Base-by-base conservation (phyloP, 1,140 invertebrate genomes). In the Octopus sinensis region DNA sequence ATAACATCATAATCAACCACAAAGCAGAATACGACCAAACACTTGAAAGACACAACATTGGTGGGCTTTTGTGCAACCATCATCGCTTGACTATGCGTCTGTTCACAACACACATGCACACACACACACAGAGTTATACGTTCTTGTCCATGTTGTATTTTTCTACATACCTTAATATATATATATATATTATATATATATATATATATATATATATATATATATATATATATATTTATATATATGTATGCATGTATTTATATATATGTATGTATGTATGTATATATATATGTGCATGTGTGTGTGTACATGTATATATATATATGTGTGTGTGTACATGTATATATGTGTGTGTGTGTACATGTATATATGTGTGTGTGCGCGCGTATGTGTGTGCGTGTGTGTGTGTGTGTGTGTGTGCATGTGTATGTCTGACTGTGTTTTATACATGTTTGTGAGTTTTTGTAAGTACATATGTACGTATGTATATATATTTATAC, bases 401-500 rank as follows among this genome's bases (percentile, higher is more conserved):
- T 71, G 68, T 71, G 68, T 71, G 68, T 71, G 68, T 71, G 68
- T 71, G 68, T 71, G 5, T 71, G 68, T 71, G 68, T 71, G 68
- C 30, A 23, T 71, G 68, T 71, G 68, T 71, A 23, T 71, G 68
- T 71, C 13, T 71, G 68, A 4, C 5, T 71, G 68, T 71, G 4
- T 5, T n/a, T 71, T 71, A 71, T n/a, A 12, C 12, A n/a, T n/a
- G n/a, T n/a, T n/a, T n/a, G n/a, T n/a, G n/a, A n/a, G n/a, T n/a
- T n/a, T n/a, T n/a, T n/a, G n/a, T n/a, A n/a, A n/a, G n/a, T n/a
- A n/a, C n/a, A n/a, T n/a, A n/a, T n/a, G n/a, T n/a, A n/a, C n/a
- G n/a, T n/a, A n/a, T n/a, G n/a, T n/a, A n/a, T n/a, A n/a, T n/a
- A n/a, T n/a, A n/a, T n/a, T n/a, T n/a, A n/a, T n/a, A n/a, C n/a